Conservation (phyloP, 92 coral and sea anemone species). For the Porites lobata region DNA sequence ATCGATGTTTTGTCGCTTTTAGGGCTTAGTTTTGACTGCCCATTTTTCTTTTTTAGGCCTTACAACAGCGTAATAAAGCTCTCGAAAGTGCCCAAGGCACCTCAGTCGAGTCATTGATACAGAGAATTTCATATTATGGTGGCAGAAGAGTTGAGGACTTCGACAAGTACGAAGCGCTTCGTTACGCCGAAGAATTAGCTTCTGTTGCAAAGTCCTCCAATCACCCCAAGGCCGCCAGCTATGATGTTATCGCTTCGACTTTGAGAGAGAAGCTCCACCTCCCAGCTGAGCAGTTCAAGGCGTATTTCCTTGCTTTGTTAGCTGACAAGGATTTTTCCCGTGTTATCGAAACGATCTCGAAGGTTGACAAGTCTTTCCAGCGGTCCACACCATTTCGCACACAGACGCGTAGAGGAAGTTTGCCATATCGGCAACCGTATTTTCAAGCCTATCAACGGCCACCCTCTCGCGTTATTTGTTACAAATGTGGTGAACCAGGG, state of each 20-base stretch:
- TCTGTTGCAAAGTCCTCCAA: constrained; percentile 45
- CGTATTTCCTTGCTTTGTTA: constrained; percentile 49
- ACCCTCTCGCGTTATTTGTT: constrained; percentile 30
- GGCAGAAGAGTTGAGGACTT: constrained; percentile 44
- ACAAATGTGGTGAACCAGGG: constrained; percentile 55
- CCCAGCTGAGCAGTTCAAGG: constrained; percentile 42
- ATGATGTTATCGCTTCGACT: constrained; percentile 53
- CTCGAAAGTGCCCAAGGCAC: constrained; percentile 53
- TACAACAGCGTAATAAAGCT: constrained; percentile 40
- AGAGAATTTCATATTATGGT: constrained; percentile 56
- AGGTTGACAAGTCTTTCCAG: constrained; percentile 46
- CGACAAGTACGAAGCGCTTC: constrained; percentile 63
- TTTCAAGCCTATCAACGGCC: constrained; percentile 20
- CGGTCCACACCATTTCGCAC: constrained; percentile 38
- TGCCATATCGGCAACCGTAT: constrained; percentile 15
- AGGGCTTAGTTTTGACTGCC: constrained; percentile 2
- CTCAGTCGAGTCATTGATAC: constrained; percentile 25
- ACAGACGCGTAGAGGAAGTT: constrained; percentile 44
- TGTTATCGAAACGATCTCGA: constrained; percentile 46
- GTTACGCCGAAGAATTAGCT: constrained; percentile 60
- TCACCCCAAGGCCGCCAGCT: constrained; percentile 54
- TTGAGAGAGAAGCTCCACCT: constrained; percentile 32
- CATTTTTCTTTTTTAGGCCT: constrained; percentile 12
- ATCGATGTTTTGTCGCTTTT: neutral
- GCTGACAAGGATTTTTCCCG: constrained; percentile 54